Base-by-base conservation (phyloP, 2,888 invertebrate genomes). In the Dryococelus australis region DNA sequence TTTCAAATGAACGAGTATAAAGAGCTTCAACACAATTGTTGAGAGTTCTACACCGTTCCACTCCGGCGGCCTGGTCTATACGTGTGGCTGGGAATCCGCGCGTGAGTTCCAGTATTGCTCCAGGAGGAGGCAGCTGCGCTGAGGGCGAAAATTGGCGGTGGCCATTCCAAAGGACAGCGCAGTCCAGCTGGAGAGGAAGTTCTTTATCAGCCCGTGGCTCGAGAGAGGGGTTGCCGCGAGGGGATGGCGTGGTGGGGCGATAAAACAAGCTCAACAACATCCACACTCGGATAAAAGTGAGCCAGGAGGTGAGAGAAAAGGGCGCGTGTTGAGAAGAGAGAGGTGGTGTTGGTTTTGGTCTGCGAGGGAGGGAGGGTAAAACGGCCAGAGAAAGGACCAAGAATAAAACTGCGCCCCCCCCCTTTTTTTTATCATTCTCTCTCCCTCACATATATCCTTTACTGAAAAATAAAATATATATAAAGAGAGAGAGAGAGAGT, bases 201-300 rank as follows among this genome's bases (percentile, higher is more conserved):
- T 65, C 65, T 65, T 65, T 65, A 65, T 65, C 65, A 65, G 65
- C n/a, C 1, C 51, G 51, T 8, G 51, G 51, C 12, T 20, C 20
- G 4, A 51, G 4, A 12, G 51, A 16, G 51, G 12, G 51, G 12
- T 47, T 47, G 47, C 8, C 16, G 47, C 12, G 47, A 47, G 47
- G 47, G 47, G 47, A 8, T 35, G 16, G 47, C 16, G 47, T 8
- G 10, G 47, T n/a, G 65, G n/a, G 0, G 65, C 65, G 65, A 65
- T 65, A 65, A 65, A 65, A 65, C 65, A 65, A 65, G 65, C 65
- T 65, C 65, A 65, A 65, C 65, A 65, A 65, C 65, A 65, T 65
- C 65, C 65, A 65, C 65, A 65, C 65, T 16, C 65, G 65, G 65
- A 65, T n/a, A 65, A 20, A 65, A 65, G 65, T 65, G n/a, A 16